Percentiles rank a stretch among this genome's conserved stretches.
Evolutionary conservation across 2,797 vertebrate genomes (phyloP).

Genomic region (Hapalemur alaotrensis): DNA sequence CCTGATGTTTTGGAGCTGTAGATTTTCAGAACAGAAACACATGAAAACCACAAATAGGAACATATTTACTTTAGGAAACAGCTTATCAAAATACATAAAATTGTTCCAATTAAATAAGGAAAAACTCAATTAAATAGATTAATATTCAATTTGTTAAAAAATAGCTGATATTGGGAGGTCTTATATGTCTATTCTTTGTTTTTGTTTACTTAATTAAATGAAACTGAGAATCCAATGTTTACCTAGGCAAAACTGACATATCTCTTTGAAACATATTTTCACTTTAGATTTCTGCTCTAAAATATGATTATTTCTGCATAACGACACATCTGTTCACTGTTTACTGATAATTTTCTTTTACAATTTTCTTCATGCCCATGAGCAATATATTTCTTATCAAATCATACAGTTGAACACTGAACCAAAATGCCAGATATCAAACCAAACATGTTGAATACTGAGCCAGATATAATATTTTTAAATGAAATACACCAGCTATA

Average conservation of each 20-base stretch:
- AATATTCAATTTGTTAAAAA: constrained; percentile 32
- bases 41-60: not conserved
- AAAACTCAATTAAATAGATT: not conserved
- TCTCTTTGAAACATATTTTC: constrained; percentile 49
- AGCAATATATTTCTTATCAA: constrained; percentile 56
- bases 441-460: constrained; percentile 36
- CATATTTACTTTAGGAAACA: not conserved
- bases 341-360: constrained; percentile 43
- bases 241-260: constrained; percentile 24
- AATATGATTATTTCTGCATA: constrained; percentile 49
- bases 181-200: not conserved
- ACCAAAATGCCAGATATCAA: constrained; percentile 46
- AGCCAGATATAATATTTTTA: constrained; percentile 52
- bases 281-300: constrained; percentile 54
- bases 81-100: not conserved
- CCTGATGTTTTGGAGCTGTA: not conserved
- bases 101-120: not conserved
- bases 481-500: constrained; percentile 51
- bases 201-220: constrained; percentile 49
- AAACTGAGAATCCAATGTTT: constrained; percentile 37
- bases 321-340: constrained; percentile 46
- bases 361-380: constrained; percentile 2
- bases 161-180: not conserved
- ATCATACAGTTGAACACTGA: constrained; percentile 35
- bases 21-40: constrained; percentile 40